Conservation (phyloP, 1,140 invertebrate species). For the Portunus trituberculatus region DNA sequence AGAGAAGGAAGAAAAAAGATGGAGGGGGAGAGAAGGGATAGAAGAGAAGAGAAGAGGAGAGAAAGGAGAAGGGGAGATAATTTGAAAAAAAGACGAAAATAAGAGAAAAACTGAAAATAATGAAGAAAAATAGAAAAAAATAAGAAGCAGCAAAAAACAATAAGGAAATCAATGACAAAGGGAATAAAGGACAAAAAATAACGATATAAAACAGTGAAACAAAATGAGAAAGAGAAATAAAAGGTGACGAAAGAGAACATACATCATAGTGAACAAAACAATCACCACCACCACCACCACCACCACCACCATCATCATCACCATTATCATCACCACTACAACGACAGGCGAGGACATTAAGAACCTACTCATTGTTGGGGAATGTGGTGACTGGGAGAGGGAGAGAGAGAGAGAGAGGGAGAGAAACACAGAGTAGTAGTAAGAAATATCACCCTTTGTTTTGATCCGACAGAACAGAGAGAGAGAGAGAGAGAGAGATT, state of each 20-base stretch:
- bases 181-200: too few relatives aligned
- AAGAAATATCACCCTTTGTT: background rate
- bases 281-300: too few relatives aligned
- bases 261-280: too few relatives aligned
- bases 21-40: background rate
- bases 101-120: background rate
- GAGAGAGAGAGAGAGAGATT: conserved; percentile 24
- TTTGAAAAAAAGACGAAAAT: background rate
- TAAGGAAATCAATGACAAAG: too few relatives aligned
- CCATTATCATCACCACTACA: too few relatives aligned
- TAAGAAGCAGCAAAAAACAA: too few relatives aligned
- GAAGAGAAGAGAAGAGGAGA: background rate
- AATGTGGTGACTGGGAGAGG: background rate
- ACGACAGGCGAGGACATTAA: too few relatives aligned
- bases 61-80: background rate
- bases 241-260: too few relatives aligned
- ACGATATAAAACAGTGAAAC: too few relatives aligned
- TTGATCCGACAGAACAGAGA: background rate
- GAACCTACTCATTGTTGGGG: conserved; percentile 2
- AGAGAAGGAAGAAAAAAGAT: background rate
- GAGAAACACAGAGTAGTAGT: background rate
- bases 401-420: background rate
- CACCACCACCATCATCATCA: too few relatives aligned
- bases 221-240: too few relatives aligned
- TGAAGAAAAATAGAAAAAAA: background rate